Evolutionary conservation across 2,888 invertebrate genomes (phyloP).

Genomic region (Lordiphosa andalusiaca): DNA sequence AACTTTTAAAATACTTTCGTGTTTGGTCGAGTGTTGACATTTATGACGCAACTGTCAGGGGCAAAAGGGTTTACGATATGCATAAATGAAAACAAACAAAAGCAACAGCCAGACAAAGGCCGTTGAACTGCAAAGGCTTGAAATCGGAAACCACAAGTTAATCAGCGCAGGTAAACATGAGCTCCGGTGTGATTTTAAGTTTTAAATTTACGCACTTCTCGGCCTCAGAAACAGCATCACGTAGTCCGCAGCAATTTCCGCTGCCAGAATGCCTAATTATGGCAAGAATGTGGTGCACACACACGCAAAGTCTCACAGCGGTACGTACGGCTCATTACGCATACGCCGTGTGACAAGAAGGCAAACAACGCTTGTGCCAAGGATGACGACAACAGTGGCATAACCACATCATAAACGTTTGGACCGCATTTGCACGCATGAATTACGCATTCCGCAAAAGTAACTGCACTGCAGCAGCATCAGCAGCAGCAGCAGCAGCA

Average conservation of each 20-base stretch:
- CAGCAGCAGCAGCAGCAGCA: slow-evolving; percentile 21
- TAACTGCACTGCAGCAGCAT: slow-evolving; percentile 44
- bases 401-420: slow-evolving; percentile 68
- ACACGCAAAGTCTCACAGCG: slow-evolving; percentile 12
- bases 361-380: slow-evolving; percentile 50
- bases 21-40: slow-evolving; percentile 39
- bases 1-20: slow-evolving; percentile 29
- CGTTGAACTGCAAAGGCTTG: slow-evolving; percentile 10
- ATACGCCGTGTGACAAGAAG: slow-evolving; percentile 56
- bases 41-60: slow-evolving; percentile 39
- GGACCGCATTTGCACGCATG: slow-evolving; percentile 66
- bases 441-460: slow-evolving; percentile 70
- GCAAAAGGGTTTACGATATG: slow-evolving; percentile 4
- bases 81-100: slow-evolving; percentile 1
- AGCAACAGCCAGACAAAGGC: slow-evolving; percentile 12
- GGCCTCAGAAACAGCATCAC: slow-evolving; percentile 25
- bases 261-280: slow-evolving; percentile 68
- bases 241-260: slow-evolving; percentile 41
- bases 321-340: slow-evolving; percentile 59
- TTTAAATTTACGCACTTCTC: slow-evolving; percentile 23
- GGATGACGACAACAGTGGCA: slow-evolving; percentile 18
- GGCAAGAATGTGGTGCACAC: slow-evolving; percentile 30
- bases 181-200: slow-evolving; percentile 20
- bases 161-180: slow-evolving; percentile 2
- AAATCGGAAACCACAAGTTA: slow-evolving; percentile 15